Conservation (phyloP, 2,888 invertebrate genomes). For the Neelides folsomi region DNA sequence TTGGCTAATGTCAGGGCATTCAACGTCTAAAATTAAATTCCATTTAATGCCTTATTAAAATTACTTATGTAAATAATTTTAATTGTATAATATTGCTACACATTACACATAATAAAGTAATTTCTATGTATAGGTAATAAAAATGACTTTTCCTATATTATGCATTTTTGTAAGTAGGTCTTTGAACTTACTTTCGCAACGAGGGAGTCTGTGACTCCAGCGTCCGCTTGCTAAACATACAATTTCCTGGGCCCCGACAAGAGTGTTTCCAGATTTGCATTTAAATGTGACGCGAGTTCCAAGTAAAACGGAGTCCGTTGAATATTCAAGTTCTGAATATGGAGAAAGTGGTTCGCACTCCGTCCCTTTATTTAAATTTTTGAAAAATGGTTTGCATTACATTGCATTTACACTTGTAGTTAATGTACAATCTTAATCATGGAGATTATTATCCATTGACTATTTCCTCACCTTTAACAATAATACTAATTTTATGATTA, state of each 20-base stretch:
- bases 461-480: conserved; percentile 55
- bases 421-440: not conserved
- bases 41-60: not conserved
- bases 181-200: conserved; percentile 67
- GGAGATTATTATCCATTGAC: not conserved
- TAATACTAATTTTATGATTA: conserved; percentile 63
- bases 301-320: conserved; percentile 56
- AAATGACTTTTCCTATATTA: too few species aligned
- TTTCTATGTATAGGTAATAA: too few species aligned
- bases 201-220: conserved; percentile 56
- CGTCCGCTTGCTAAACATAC: conserved; percentile 69
- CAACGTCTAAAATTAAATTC: conserved; percentile 14
- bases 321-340: conserved; percentile 58
- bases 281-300: conserved; percentile 59
- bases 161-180: too few species aligned
- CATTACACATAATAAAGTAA: not conserved
- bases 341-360: conserved; percentile 63
- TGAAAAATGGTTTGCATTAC: not conserved
- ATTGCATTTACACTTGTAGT: not conserved
- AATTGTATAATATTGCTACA: too few species aligned
- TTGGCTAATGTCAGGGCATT: conserved; percentile 27
- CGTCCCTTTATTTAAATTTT: conserved; percentile 43
- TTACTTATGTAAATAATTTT: not conserved
- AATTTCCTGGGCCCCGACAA: conserved; percentile 61
- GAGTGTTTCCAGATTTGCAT: conserved; percentile 65